Percentiles rank a stretch among this genome's conserved stretches.
These are phyloP conservation scores for Anarhynchus alexandrinus DNA, from an alignment of 2,113 vertebrate genomes.

Conservation along the genomic window DNA sequence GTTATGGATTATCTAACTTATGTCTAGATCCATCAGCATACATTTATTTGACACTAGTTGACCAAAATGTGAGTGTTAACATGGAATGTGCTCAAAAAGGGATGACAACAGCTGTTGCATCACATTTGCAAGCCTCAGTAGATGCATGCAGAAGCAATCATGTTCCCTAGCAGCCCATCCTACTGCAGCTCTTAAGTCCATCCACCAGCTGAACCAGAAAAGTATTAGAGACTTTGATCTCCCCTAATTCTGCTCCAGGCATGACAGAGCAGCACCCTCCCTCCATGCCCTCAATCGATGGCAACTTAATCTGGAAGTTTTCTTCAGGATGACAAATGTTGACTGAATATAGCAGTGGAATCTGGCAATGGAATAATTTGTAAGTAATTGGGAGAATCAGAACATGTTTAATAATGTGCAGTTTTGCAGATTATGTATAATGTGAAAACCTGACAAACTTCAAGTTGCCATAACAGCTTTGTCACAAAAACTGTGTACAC, in stretches of 20 bases:
- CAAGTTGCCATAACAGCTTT: conserved; percentile 44
- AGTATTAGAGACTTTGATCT: conserved; percentile 5
- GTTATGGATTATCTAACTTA: background rate
- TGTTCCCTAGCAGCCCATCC: background rate
- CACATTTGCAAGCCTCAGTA: background rate
- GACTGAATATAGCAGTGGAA: conserved; percentile 7
- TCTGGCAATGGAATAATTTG: background rate
- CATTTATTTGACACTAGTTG: background rate
- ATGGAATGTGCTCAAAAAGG: background rate
- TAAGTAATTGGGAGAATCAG: background rate
- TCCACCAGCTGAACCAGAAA: background rate
- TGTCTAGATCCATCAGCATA: background rate
- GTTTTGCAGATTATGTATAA: background rate
- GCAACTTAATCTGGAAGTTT: background rate
- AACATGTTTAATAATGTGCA: conserved; percentile 11
- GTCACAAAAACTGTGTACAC: background rate
- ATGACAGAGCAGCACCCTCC: background rate
- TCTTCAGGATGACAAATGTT: conserved; percentile 3
- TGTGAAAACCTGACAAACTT: conserved; percentile 23
- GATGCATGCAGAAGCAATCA: background rate
- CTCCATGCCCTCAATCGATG: background rate
- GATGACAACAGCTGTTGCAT: background rate
- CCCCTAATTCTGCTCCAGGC: background rate
- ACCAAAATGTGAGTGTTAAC: background rate
- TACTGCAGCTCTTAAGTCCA: background rate